Conservation (phyloP, 1,140 invertebrate genomes). For the Zaprionus africanus region DNA sequence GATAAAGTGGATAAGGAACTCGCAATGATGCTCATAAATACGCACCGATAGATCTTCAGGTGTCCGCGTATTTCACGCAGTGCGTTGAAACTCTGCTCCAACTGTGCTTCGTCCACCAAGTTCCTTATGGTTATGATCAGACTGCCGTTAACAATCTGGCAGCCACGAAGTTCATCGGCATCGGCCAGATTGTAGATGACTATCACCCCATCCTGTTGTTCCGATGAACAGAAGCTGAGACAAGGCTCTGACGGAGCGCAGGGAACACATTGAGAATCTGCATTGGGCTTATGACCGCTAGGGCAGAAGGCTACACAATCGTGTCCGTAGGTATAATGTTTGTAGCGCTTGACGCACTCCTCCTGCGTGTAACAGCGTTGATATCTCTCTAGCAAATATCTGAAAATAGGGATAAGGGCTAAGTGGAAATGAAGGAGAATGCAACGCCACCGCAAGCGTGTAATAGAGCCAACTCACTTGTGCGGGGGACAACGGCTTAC, state of each 20-base stretch:
- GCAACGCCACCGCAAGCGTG: background rate
- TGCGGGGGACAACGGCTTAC: constrained; percentile 60
- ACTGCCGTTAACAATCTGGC: constrained; percentile 68
- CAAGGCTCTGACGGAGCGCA: constrained; percentile 53
- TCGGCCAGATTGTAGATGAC: constrained; percentile 64
- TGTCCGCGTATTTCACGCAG: constrained; percentile 71
- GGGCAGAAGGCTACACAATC: constrained; percentile 71
- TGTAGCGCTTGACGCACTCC: constrained; percentile 45
- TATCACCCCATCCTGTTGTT: constrained; percentile 23
- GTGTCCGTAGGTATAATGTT: constrained; percentile 32
- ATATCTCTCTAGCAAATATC: constrained; percentile 59
- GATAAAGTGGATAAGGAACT: too few relatives aligned
- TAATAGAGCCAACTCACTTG: constrained; percentile 57
- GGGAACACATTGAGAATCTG: constrained; percentile 37
- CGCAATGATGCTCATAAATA: background rate
- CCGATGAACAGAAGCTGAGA: constrained; percentile 59
- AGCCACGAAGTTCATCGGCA: constrained; percentile 66
- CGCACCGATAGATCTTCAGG: constrained; percentile 73
- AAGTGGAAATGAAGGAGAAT: background rate
- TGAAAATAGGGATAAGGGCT: constrained; percentile 30
- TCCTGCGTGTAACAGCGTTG: constrained; percentile 63
- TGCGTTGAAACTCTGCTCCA: constrained; percentile 44
- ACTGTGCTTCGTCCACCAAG: constrained; percentile 57
- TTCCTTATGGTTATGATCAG: constrained; percentile 64
- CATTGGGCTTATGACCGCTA: constrained; percentile 57